Evolutionary conservation across 1,140 invertebrate genomes (phyloP).

Genomic region (Aethina tumida): DNA sequence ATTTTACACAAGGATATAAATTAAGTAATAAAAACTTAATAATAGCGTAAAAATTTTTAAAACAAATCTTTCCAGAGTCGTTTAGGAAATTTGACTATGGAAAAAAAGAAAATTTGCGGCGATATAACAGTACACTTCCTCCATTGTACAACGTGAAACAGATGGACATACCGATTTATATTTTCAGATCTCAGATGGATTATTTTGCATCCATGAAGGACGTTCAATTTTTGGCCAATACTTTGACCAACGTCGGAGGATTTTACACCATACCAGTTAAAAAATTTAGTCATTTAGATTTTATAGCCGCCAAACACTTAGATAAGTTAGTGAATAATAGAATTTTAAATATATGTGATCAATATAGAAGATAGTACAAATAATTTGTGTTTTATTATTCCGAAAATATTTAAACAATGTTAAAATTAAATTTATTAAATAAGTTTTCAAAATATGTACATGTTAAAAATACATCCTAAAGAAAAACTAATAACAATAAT

Average conservation of each 20-base stretch:
- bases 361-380: too few species aligned
- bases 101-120: constrained; percentile 36
- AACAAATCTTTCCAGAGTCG: constrained; percentile 28
- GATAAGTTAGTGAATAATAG: constrained; percentile 20
- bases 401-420: too few species aligned
- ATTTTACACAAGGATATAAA: constrained; percentile 47
- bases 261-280: constrained; percentile 36
- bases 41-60: constrained; percentile 19
- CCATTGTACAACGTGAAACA: constrained; percentile 48
- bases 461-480: too few species aligned
- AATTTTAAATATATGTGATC: constrained; percentile 40
- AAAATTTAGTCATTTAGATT: constrained; percentile 47
- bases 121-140: constrained; percentile 41
- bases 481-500: too few species aligned
- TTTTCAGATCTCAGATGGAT: constrained; percentile 52
- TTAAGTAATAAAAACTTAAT: constrained; percentile 45
- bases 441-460: too few species aligned
- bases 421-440: too few species aligned
- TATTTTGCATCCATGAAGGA: constrained; percentile 26
- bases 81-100: constrained; percentile 47
- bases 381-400: too few species aligned
- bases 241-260: constrained; percentile 36
- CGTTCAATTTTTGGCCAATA: constrained; percentile 31
- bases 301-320: constrained; percentile 43
- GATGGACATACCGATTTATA: constrained; percentile 50